phyloP scores from a whole-genome alignment of 2,113 vertebrate genomes.

The Corvus hawaiiensis region DNA sequence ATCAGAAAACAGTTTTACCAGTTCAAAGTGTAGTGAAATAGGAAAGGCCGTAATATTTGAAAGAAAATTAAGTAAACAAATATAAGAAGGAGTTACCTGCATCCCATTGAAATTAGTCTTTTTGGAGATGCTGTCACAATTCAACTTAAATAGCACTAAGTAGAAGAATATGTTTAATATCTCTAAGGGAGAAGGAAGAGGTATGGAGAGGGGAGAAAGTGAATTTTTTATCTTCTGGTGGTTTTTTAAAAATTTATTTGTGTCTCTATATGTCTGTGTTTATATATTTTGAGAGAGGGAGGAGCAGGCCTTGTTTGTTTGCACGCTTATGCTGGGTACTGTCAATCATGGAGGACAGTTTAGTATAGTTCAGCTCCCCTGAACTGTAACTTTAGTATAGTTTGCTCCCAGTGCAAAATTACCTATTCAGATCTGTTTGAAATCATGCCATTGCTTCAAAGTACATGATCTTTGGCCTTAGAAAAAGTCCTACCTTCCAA shows the following conservation, averaged over 20 bases:
- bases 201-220: neutral
- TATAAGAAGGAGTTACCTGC: neutral
- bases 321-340: neutral
- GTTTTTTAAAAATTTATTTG: rapidly evolving
- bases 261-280: neutral
- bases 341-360: neutral
- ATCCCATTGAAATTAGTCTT: neutral
- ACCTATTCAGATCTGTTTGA: neutral
- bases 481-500: neutral
- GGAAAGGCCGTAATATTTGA: neutral
- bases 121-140: neutral
- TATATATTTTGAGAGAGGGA: neutral
- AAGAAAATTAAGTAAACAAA: neutral
- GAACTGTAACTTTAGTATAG: too few relatives aligned
- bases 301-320: neutral
- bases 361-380: neutral
- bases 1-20: neutral
- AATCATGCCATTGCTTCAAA: neutral
- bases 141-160: neutral
- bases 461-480: neutral
- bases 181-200: neutral
- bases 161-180: neutral
- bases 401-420: neutral
- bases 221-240: neutral
- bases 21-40: neutral